phyloP scores from a whole-genome alignment of 1,140 invertebrate genomes.

The Cyphomyrmex costatus region DNA sequence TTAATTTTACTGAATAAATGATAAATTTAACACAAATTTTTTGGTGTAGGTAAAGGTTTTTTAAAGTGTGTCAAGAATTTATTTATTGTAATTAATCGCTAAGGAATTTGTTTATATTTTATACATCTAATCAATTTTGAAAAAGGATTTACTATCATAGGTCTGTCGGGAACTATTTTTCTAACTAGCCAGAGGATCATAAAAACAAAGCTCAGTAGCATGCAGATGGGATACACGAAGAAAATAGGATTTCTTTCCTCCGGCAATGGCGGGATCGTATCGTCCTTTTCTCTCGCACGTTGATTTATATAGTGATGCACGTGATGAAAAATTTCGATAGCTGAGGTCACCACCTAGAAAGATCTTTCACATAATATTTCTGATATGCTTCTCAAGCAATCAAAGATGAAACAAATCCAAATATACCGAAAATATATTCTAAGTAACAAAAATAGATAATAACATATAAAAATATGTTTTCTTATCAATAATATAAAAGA shows the following conservation, averaged over 20 bases:
- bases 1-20: too few species aligned
- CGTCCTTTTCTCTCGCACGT: conserved; percentile 65
- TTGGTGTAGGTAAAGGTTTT: background rate
- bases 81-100: background rate
- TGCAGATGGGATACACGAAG: conserved; percentile 79
- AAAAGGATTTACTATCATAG: conserved; percentile 71
- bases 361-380: background rate
- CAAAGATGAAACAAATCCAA: too few species aligned
- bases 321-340: conserved; percentile 79
- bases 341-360: conserved; percentile 47
- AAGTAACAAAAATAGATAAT: background rate
- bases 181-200: conserved; percentile 76
- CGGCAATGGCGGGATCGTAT: conserved; percentile 74
- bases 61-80: background rate
- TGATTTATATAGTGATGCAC: conserved; percentile 78
- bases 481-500: background rate
- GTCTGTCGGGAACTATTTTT: conserved; percentile 58
- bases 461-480: background rate
- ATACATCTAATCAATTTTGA: background rate
- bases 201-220: conserved; percentile 77
- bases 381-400: background rate
- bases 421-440: background rate
- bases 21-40: too few species aligned
- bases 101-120: background rate
- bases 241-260: conserved; percentile 83